Conservation (phyloP, 2,113 vertebrate genomes). For the Lagopus muta region DNA sequence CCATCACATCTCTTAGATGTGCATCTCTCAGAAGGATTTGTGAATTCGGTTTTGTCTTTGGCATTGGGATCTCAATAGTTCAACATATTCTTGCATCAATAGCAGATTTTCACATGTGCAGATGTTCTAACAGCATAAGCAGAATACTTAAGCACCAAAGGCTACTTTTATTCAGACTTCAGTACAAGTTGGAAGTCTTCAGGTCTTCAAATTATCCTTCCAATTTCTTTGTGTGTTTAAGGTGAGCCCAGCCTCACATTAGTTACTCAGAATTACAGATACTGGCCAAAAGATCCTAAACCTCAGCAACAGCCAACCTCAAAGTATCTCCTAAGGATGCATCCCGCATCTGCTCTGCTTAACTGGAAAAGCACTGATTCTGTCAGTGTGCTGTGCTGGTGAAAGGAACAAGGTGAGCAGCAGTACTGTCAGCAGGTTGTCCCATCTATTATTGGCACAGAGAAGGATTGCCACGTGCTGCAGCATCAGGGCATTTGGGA, state of each 20-base stretch:
- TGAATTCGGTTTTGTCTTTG: background rate
- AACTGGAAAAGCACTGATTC: background rate
- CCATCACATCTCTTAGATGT: background rate
- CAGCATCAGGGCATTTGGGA: background rate
- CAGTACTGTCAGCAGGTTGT: background rate
- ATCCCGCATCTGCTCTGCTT: background rate
- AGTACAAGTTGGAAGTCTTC: background rate
- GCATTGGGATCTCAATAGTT: background rate
- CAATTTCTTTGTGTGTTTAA: background rate
- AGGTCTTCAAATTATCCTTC: background rate
- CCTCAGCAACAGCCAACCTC: background rate
- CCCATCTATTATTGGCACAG: background rate
- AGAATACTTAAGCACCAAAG: background rate
- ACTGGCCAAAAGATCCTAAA: background rate
- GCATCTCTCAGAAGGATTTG: background rate
- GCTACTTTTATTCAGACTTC: background rate
- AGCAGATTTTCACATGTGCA: background rate
- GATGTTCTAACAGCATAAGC: background rate
- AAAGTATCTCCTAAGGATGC: background rate
- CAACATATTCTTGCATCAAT: background rate
- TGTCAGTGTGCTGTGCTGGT: background rate
- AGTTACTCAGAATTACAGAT: background rate
- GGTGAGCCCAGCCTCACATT: accelerated
- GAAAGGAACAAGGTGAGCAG: background rate
- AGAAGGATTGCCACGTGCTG: background rate